Evolutionary conservation across 53 echinoderm and acorn worm species (phyloP).

Genomic region (Hippasteria phrygiana): DNA sequence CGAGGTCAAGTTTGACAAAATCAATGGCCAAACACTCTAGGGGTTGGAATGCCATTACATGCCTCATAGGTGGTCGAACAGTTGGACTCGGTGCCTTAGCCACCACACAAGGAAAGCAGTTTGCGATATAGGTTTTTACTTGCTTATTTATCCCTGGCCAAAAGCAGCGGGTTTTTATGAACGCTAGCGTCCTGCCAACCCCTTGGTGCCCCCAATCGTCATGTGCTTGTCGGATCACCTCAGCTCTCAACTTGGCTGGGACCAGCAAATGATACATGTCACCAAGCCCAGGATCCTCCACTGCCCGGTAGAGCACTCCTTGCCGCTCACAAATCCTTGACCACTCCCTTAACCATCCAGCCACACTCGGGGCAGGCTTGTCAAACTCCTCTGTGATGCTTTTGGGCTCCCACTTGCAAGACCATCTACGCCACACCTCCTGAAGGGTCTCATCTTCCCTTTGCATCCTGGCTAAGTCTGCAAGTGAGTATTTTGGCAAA

Average conservation of each 20-base stretch:
- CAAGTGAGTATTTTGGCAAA: conserved; percentile 63
- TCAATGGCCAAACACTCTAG: too few species aligned
- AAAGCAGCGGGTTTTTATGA: conserved; percentile 56
- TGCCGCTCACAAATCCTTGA: background rate
- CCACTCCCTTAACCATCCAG: conserved; percentile 47
- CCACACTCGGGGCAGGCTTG: background rate
- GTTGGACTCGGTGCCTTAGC: too few species aligned
- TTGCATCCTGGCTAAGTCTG: conserved; percentile 51
- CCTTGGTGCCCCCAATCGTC: conserved; percentile 74
- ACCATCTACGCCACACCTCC: conserved; percentile 37
- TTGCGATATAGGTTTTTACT: too few species aligned
- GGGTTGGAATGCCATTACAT: too few species aligned
- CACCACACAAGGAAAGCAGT: too few species aligned
- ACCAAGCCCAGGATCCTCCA: background rate
- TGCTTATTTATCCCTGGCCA: conserved; percentile 68
- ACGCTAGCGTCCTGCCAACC: conserved; percentile 31
- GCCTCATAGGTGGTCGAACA: too few species aligned
- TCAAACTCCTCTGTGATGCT: background rate
- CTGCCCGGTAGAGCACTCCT: conserved; percentile 47
- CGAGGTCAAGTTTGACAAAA: too few species aligned
- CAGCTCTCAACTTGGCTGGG: background rate
- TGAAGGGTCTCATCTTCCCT: conserved; percentile 41
- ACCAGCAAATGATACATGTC: conserved; percentile 32
- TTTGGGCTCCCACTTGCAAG: conserved; percentile 53
- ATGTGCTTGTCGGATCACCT: conserved; percentile 28